Evolutionary conservation across 2,888 invertebrate genomes (phyloP).

Genomic region (Dynastes grantii): DNA sequence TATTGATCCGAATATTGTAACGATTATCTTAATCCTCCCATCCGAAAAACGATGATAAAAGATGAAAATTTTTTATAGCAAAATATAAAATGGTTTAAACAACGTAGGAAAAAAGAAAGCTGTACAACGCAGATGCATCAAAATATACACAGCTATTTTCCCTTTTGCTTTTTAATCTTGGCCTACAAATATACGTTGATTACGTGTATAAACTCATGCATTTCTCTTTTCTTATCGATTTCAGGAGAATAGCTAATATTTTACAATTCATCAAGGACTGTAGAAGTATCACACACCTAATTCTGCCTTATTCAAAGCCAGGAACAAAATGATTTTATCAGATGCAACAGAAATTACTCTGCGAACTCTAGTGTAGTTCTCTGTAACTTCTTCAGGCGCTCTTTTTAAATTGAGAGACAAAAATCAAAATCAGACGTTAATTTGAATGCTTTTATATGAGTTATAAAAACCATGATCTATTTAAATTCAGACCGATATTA

Average conservation of each 20-base stretch:
- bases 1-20: constrained; percentile 5
- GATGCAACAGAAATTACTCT: constrained; percentile 32
- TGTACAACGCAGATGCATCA: constrained; percentile 41
- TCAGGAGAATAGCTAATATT: constrained; percentile 52
- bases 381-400: constrained; percentile 38
- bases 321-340: constrained; percentile 56
- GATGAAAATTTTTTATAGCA: constrained; percentile 43
- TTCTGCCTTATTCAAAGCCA: constrained; percentile 57
- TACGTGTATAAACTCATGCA: constrained; percentile 54
- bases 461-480: too few species aligned
- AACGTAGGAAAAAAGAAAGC: constrained; percentile 52
- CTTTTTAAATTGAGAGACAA: constrained; percentile 33
- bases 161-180: constrained; percentile 55
- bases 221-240: constrained; percentile 52
- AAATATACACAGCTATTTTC: constrained; percentile 50
- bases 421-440: background rate
- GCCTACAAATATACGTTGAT: constrained; percentile 54
- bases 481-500: too few species aligned
- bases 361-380: constrained; percentile 50
- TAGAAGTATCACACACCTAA: constrained; percentile 56
- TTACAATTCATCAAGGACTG: constrained; percentile 54
- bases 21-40: constrained; percentile 15
- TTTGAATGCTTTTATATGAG: background rate
- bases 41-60: constrained; percentile 49
- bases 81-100: constrained; percentile 56